phyloP scores from a whole-genome alignment of 2,797 vertebrate species.

The Malacoctenus gilli region DNA sequence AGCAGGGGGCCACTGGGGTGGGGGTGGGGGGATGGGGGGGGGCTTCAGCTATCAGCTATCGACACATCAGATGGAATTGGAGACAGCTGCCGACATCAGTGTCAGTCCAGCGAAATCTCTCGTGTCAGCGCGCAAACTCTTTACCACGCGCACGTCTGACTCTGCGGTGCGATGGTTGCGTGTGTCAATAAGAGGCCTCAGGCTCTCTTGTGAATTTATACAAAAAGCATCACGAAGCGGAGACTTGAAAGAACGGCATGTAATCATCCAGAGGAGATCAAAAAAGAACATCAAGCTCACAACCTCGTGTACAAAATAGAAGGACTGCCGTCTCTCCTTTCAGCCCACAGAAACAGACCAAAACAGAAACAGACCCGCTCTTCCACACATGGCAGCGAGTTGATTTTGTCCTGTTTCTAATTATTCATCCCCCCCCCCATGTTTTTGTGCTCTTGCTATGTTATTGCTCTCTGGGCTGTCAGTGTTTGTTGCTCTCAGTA shows the following conservation, averaged over 20 bases:
- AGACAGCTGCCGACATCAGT: conserved; percentile 21
- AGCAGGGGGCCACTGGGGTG: conserved; percentile 7
- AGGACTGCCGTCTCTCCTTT: conserved; percentile 41
- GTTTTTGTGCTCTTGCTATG: conserved; percentile 37
- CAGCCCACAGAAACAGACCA: too few relatives aligned
- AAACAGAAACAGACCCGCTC: too few relatives aligned
- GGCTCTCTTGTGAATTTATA: conserved; percentile 39
- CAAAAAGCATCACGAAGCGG: conserved; percentile 45
- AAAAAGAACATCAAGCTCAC: conserved; percentile 35
- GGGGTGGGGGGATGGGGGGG: too few relatives aligned
- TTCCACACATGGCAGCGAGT: conserved; percentile 48
- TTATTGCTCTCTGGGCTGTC: conserved; percentile 40
- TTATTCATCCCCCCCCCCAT: conserved; percentile 53
- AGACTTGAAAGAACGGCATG: conserved; percentile 28
- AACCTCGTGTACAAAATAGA: conserved; percentile 43
- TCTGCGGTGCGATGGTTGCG: conserved; percentile 11
- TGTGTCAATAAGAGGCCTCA: conserved; percentile 29
- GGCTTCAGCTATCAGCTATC: conserved; percentile 39
- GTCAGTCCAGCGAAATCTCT: conserved; percentile 26
- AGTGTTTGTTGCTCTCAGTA: conserved; percentile 1
- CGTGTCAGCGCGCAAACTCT: conserved; percentile 19
- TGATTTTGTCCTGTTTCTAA: too few relatives aligned
- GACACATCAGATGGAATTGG: conserved; percentile 33
- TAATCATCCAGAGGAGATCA: conserved; percentile 29
- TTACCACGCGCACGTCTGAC: conserved; percentile 19